Evolutionary conservation across 2,888 invertebrate genomes (phyloP), one percentile per base, ranked within the genome.

Genomic region (Smittia sp.): DNA sequence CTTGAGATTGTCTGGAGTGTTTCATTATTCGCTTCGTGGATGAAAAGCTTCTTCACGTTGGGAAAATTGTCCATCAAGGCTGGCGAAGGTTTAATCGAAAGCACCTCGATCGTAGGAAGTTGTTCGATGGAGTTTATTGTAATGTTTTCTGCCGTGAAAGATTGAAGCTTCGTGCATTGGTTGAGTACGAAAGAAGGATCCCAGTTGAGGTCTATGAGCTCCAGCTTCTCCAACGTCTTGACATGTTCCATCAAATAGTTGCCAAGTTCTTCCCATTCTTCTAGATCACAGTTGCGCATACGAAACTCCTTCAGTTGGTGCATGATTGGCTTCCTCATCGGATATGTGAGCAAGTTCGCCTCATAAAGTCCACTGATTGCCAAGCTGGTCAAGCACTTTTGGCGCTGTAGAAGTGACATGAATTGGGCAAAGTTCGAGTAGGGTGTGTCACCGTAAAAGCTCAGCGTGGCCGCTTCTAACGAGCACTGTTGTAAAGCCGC

Each of bases 251-350:
- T 7, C 0, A 70, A 27, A 13, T 11, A 70, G 1, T 4, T 52
- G 20, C 54, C 69, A 13, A 70, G 54, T 25, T 25, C 1, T 3
- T 39, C 18, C 52, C 54, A 70, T 54, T 70, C 69, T 13, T 70
- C 69, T 2, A 70, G 13, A 13, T 54, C 69, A 32, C 54, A 24
- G 25, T 52, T 54, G 1, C 7, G n/a, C 9, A 70, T 27, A 7
- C 9, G 11, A 54, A 70, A 70, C 3, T 70, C 69, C 20, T 15
- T 32, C 18, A 70, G 52, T 1, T 25, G 25, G 18, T n/a, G n/a
- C n/a, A n/a, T n/a, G n/a, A n/a, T 27, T 54, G 24, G 24, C 13
- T 25, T 25, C 1, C 20, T 25, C 1, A 70, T 24, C n/a, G 15
- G 11, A n/a, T 4, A 27, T n/a, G n/a, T n/a, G 27, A 70, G 25